Conservation (phyloP, 2,888 invertebrate species). For the Asteroscopus sphinx region DNA sequence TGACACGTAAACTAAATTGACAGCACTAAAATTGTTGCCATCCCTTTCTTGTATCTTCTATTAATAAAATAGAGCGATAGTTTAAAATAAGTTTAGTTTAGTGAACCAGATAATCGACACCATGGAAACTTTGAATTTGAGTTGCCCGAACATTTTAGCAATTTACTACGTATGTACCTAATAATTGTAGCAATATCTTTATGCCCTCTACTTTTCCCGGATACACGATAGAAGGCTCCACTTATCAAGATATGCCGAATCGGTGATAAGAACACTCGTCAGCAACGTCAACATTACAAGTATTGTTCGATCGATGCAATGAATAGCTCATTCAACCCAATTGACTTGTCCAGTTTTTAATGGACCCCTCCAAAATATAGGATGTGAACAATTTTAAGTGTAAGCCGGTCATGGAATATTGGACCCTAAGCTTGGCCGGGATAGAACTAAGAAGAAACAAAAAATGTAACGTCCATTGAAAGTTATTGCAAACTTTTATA, state of each 20-base stretch:
- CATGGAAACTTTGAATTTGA: too few species aligned
- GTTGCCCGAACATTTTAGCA: neutral
- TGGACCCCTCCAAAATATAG: conserved; percentile 56
- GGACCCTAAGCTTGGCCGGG: neutral
- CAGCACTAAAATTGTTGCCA: too few species aligned
- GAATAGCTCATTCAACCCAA: conserved; percentile 54
- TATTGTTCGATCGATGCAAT: conserved; percentile 29
- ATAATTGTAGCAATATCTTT: conserved; percentile 20
- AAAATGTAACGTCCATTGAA: neutral
- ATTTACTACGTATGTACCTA: neutral
- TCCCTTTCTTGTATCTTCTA: too few species aligned
- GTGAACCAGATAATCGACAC: too few species aligned
- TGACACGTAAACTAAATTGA: too few species aligned
- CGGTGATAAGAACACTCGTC: conserved; percentile 37
- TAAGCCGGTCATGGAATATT: conserved; percentile 13
- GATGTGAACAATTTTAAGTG: conserved; percentile 58
- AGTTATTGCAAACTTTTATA: neutral
- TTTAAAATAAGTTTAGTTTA: too few species aligned
- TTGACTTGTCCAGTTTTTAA: conserved; percentile 37
- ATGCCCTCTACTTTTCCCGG: conserved; percentile 45
- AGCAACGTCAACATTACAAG: conserved; percentile 13
- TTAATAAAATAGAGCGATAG: too few species aligned
- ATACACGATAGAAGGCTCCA: conserved; percentile 37
- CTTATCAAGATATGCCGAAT: conserved; percentile 44
- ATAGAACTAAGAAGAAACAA: neutral